These are phyloP conservation scores for Catharus fuscescens DNA, from an alignment of 2,113 vertebrate genomes.

Conservation along the genomic window DNA sequence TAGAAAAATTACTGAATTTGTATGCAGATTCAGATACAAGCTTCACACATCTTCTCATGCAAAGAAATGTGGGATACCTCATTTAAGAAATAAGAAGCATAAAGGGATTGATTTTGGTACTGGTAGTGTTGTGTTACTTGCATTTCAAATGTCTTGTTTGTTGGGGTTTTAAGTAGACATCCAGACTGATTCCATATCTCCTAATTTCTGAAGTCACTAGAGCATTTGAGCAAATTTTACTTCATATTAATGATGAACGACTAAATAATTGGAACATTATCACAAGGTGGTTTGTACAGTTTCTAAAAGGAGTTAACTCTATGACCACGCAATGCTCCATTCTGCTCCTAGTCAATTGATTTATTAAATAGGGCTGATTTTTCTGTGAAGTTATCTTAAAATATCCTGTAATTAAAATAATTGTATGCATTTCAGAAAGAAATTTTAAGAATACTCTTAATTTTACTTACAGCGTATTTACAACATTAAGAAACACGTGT, in stretches of 20 bases:
- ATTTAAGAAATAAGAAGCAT: neutral
- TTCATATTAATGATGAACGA: neutral
- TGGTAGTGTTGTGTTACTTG: neutral
- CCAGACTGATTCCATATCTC: neutral
- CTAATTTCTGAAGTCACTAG: neutral
- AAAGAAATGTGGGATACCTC: neutral
- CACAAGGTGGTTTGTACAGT: neutral
- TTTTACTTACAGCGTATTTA: neutral
- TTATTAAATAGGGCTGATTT: neutral
- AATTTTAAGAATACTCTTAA: neutral
- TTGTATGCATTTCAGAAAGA: neutral
- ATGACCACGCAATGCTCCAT: neutral
- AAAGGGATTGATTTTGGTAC: neutral
- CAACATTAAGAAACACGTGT: neutral
- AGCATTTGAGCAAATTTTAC: neutral
- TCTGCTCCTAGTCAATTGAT: neutral
- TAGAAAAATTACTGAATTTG: neutral
- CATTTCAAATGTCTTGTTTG: neutral
- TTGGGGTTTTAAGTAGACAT: neutral
- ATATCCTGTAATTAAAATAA: neutral
- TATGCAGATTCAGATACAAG: neutral
- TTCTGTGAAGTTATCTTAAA: neutral
- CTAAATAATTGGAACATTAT: neutral
- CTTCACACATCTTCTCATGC: neutral
- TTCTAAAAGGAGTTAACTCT: neutral